Percentiles rank a stretch among this genome's conserved stretches.
Evolutionary conservation across 1,140 invertebrate species (phyloP).

Genomic region (Rhynchophorus ferrugineus): DNA sequence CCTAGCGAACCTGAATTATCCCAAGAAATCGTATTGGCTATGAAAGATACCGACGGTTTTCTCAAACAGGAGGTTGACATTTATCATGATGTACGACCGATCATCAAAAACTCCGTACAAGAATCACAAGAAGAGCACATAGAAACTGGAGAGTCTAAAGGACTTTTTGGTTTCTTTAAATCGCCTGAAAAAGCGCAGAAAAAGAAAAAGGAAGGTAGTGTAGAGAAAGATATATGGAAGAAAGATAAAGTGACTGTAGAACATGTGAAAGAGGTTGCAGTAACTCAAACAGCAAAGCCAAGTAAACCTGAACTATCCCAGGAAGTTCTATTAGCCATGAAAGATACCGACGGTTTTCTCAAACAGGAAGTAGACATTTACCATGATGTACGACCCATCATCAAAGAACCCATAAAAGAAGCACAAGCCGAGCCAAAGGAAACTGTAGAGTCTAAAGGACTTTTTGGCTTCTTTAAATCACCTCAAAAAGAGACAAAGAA

Average conservation of each 20-base stretch:
- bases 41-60: conserved; percentile 15
- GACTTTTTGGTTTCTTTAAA: conserved; percentile 8
- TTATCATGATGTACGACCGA: conserved; percentile 23
- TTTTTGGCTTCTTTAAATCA: conserved; percentile 19
- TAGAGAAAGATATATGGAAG: conserved; percentile 10
- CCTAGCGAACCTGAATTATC: too few relatives aligned
- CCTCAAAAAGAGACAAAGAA: not conserved
- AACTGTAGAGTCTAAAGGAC: conserved; percentile 19
- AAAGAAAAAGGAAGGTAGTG: conserved; percentile 8
- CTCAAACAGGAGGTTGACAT: conserved; percentile 24
- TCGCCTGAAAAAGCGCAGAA: conserved; percentile 15
- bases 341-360: conserved; percentile 14
- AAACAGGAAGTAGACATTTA: conserved; percentile 19
- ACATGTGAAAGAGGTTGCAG: conserved; percentile 7
- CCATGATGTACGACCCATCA: conserved; percentile 16
- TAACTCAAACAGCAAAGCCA: not conserved
- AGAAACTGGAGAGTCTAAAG: conserved; percentile 2
- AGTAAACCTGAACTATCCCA: conserved; percentile 11
- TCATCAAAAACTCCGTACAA: conserved; percentile 5
- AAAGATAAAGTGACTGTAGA: not conserved
- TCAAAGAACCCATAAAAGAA: conserved; percentile 1
- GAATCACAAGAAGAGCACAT: not conserved
- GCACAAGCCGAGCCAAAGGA: conserved; percentile 12
- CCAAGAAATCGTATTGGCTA: too few relatives aligned
- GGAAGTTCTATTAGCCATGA: conserved; percentile 8